Percentiles rank a stretch among this genome's conserved stretches.
phyloP scores from a whole-genome alignment of 2,888 invertebrate species.

The Unio delphinus region DNA sequence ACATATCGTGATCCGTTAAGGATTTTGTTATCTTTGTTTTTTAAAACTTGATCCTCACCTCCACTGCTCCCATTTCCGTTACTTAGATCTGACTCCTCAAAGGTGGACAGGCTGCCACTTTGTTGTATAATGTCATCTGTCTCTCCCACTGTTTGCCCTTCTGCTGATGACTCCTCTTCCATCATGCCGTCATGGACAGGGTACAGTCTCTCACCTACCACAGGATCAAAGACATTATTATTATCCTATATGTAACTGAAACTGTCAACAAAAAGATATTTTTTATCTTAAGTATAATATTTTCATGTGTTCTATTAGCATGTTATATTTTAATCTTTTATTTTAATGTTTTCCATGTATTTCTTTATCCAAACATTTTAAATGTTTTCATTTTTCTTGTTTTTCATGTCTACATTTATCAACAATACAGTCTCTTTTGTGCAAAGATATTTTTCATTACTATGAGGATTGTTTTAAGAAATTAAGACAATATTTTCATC shows the following conservation, averaged over 20 bases:
- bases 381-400: no score
- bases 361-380: no score
- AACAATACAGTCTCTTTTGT: no score
- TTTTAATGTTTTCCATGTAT: no score
- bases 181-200: slow-evolving; percentile 48
- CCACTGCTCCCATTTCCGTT: slow-evolving; percentile 10
- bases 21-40: no score
- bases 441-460: no score
- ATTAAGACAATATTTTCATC: no score
- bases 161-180: slow-evolving; percentile 50
- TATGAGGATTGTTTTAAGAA: no score
- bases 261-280: not conserved
- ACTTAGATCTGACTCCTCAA: slow-evolving; percentile 41
- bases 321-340: no score
- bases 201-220: slow-evolving; percentile 61
- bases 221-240: not conserved
- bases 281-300: not conserved
- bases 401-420: no score
- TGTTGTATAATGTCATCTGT: slow-evolving; percentile 56
- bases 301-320: no score
- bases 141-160: slow-evolving; percentile 38
- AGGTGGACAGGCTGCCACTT: slow-evolving; percentile 48
- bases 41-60: slow-evolving; percentile 5
- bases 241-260: not conserved
- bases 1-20: no score